Evolutionary conservation across 2,888 invertebrate genomes (phyloP).

Genomic region (Nymphalis urticae): DNA sequence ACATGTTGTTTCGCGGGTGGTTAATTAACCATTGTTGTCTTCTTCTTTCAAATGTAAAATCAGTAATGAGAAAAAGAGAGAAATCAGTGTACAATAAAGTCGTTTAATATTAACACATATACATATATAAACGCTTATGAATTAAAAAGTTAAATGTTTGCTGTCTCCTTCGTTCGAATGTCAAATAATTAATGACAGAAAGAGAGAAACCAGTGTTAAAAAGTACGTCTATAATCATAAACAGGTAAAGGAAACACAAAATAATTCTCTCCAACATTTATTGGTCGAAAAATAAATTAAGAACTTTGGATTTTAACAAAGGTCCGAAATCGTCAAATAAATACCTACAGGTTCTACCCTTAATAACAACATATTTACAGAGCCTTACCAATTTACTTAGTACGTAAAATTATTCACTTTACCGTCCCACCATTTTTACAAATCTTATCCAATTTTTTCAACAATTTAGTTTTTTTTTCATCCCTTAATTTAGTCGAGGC

Average conservation of each 20-base stretch:
- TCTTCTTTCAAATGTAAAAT: too few relatives aligned
- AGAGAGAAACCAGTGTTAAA: too few relatives aligned
- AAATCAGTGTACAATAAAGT: too few relatives aligned
- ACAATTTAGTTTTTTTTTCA: conserved; percentile 53
- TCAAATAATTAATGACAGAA: too few relatives aligned
- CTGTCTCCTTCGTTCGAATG: too few relatives aligned
- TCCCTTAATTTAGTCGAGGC: conserved; percentile 55
- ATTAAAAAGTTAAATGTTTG: too few relatives aligned
- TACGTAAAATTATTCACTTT: conserved; percentile 62
- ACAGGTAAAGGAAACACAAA: conserved; percentile 50
- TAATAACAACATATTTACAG: conserved; percentile 78
- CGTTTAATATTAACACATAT: too few relatives aligned
- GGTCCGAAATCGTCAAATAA: conserved; percentile 80
- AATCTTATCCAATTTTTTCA: conserved; percentile 54
- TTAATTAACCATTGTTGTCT: too few relatives aligned
- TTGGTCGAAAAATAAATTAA: conserved; percentile 83
- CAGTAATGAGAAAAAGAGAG: too few relatives aligned
- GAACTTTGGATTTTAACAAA: conserved; percentile 81
- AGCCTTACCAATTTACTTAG: conserved; percentile 57
- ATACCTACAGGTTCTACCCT: conserved; percentile 77
- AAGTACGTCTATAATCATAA: too few relatives aligned
- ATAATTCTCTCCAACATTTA: conserved; percentile 81
- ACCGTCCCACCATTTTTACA: conserved; percentile 54
- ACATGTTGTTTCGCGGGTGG: too few relatives aligned
- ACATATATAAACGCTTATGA: too few relatives aligned